These are phyloP conservation scores for Cosmorhoe ocellata DNA, from an alignment of 2,888 invertebrate species.

Conservation along the genomic window DNA sequence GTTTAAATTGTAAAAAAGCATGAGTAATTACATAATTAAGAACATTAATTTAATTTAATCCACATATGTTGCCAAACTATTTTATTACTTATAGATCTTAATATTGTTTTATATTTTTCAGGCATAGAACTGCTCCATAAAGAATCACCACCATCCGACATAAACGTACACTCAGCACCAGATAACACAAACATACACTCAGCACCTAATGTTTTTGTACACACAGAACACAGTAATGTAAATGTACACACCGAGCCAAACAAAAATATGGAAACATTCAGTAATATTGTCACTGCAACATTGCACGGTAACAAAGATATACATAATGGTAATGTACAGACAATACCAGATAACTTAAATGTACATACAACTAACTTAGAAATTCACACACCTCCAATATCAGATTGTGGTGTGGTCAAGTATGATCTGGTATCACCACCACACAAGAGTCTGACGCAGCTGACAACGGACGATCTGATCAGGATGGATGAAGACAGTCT, in stretches of 20 bases:
- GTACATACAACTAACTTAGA: not conserved
- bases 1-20: too few relatives aligned
- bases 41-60: too few relatives aligned
- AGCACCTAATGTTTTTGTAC: not conserved
- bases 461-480: conserved; percentile 52
- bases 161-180: not conserved
- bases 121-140: not conserved
- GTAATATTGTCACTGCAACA: too few relatives aligned
- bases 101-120: too few relatives aligned
- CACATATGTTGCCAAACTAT: too few relatives aligned
- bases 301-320: not conserved
- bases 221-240: too few relatives aligned
- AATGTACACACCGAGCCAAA: not conserved
- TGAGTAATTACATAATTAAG: too few relatives aligned
- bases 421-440: conserved; percentile 16
- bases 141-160: not conserved
- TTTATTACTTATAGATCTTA: too few relatives aligned
- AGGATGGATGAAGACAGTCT: conserved; percentile 53
- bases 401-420: not conserved
- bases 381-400: not conserved
- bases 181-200: not conserved
- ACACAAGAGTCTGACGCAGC: conserved; percentile 30
- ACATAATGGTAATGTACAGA: not conserved
- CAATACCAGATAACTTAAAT: not conserved
- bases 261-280: too few relatives aligned